These are phyloP conservation scores for Pituophis catenifer DNA, from an alignment of 2,113 vertebrate species.

Conservation along the genomic window DNA sequence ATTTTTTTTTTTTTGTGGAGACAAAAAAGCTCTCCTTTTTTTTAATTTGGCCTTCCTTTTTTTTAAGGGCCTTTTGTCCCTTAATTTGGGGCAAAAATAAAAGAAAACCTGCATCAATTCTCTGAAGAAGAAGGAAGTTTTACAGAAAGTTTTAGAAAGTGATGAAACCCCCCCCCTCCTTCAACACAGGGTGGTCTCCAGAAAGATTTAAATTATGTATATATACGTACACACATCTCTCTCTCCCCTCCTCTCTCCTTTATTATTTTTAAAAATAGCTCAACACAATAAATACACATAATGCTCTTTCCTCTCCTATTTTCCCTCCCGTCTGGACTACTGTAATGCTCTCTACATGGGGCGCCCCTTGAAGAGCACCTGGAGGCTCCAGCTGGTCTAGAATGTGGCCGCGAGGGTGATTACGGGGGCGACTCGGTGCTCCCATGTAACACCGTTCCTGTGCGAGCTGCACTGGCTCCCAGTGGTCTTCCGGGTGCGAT, in stretches of 20 bases:
- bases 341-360: too few species aligned
- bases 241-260: not conserved
- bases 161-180: slow-evolving; percentile 54
- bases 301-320: not conserved
- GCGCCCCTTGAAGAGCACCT: too few species aligned
- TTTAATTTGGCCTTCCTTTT: slow-evolving; percentile 38
- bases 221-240: not conserved
- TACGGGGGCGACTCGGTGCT: too few species aligned
- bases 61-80: slow-evolving; percentile 19
- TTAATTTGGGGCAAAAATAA: not conserved
- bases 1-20: slow-evolving; percentile 64
- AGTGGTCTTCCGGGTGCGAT: too few species aligned
- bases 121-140: slow-evolving; percentile 68
- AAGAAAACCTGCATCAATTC: slow-evolving; percentile 60
- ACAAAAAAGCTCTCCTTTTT: slow-evolving; percentile 63
- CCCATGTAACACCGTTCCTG: too few species aligned
- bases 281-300: not conserved
- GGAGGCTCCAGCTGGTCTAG: too few species aligned
- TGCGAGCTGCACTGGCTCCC: too few species aligned
- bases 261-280: not conserved
- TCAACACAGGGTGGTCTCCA: slow-evolving; percentile 45
- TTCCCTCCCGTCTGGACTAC: not conserved
- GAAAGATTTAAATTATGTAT: slow-evolving; percentile 33
- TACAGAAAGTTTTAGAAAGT: slow-evolving; percentile 42
- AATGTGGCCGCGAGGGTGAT: too few species aligned